Evolutionary conservation across 2,797 vertebrate genomes (phyloP).

Genomic region (Parotocinclus haroldoi): DNA sequence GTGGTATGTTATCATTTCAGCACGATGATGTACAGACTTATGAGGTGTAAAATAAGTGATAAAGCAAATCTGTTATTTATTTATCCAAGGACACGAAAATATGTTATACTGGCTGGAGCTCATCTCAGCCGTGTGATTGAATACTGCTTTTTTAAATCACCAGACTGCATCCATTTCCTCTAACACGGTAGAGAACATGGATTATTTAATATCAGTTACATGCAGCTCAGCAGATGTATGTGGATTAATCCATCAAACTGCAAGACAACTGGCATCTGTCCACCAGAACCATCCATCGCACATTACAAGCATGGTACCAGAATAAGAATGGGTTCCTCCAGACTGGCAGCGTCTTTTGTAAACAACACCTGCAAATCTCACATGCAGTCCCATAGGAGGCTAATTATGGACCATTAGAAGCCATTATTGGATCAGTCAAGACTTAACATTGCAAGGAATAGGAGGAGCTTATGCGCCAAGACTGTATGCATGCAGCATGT

Average conservation of each 20-base stretch:
- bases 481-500: too few relatives aligned
- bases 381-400: neutral
- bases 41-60: neutral
- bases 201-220: slow-evolving; percentile 14
- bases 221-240: neutral
- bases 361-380: slow-evolving; percentile 15
- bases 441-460: neutral
- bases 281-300: neutral
- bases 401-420: slow-evolving; percentile 18
- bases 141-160: neutral
- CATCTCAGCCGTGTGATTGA: neutral
- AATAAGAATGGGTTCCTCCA: neutral
- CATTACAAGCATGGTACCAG: neutral
- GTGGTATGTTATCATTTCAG: too few relatives aligned
- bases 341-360: neutral
- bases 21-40: too few relatives aligned
- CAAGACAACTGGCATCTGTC: slow-evolving; percentile 12
- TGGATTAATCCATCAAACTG: slow-evolving; percentile 6
- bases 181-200: slow-evolving; percentile 3
- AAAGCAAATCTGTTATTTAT: neutral
- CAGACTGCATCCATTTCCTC: neutral
- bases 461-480: neutral
- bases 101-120: neutral
- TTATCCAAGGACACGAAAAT: slow-evolving; percentile 2
- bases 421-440: neutral